Conservation (phyloP, 2,888 invertebrate genomes). For the Ephialtes manifestator region DNA sequence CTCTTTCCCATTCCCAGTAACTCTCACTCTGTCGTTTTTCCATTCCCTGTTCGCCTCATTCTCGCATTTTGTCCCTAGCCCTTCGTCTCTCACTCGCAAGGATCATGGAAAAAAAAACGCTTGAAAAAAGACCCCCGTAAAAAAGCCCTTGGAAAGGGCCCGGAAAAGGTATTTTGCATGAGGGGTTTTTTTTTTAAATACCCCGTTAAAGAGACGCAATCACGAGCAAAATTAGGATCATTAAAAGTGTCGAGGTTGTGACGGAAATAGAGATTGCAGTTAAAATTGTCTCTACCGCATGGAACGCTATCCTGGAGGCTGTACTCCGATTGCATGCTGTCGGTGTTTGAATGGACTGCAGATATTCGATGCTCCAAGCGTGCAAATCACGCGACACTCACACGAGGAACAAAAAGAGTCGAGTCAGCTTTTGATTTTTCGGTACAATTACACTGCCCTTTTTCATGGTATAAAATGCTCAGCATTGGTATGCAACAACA, state of each 20-base stretch:
- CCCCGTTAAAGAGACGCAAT: slow-evolving; percentile 31
- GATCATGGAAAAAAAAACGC: slow-evolving; percentile 21
- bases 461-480: slow-evolving; percentile 4
- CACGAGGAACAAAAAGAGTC: slow-evolving; percentile 12
- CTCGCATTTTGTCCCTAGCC: slow-evolving; percentile 56
- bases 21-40: slow-evolving; percentile 39
- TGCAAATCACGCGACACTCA: slow-evolving; percentile 43
- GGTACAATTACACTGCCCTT: slow-evolving; percentile 55
- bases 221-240: slow-evolving; percentile 43
- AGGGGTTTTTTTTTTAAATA: neutral
- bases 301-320: neutral
- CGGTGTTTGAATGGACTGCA: slow-evolving; percentile 2
- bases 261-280: neutral
- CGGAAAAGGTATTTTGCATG: neutral
- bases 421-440: slow-evolving; percentile 57
- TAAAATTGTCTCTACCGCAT: slow-evolving; percentile 9
- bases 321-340: neutral
- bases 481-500: slow-evolving; percentile 48
- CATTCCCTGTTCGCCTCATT: slow-evolving; percentile 53
- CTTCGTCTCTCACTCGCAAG: slow-evolving; percentile 19
- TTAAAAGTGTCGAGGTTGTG: slow-evolving; percentile 18
- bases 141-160: neutral
- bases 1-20: slow-evolving; percentile 47
- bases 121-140: slow-evolving; percentile 1
- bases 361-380: neutral